Conservation (phyloP, 53 echinoderm and acorn worm species). For the Luidia sarsii region DNA sequence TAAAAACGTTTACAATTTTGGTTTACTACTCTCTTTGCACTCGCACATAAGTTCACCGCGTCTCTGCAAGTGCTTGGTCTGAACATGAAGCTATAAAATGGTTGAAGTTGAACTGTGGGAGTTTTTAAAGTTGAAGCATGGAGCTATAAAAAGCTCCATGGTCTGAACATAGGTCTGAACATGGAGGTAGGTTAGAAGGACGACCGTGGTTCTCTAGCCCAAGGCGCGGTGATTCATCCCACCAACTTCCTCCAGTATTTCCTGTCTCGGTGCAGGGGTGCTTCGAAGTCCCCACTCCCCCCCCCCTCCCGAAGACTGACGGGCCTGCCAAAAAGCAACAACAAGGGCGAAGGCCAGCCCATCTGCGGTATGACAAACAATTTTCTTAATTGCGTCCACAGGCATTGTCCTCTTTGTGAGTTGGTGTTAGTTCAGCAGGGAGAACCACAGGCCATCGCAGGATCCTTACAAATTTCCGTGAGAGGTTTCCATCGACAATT, state of each 20-base stretch:
- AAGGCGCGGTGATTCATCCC: conserved; percentile 11
- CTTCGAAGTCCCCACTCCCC: neutral
- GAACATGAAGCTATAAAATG: too few species aligned
- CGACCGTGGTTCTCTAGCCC: neutral
- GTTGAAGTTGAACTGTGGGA: neutral
- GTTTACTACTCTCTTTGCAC: too few species aligned
- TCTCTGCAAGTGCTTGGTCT: too few species aligned
- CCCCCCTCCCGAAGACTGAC: neutral
- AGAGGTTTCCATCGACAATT: too few species aligned
- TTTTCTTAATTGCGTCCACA: too few species aligned
- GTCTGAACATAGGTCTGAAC: neutral
- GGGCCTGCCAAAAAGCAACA: neutral
- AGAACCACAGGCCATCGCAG: neutral
- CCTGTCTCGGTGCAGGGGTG: conserved; percentile 31
- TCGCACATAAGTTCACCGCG: too few species aligned
- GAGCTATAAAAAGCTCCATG: neutral
- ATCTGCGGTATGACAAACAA: too few species aligned
- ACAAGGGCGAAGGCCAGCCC: neutral
- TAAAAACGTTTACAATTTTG: too few species aligned
- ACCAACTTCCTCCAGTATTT: conserved; percentile 5
- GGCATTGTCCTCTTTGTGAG: neutral
- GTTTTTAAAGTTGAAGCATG: neutral
- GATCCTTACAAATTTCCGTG: too few species aligned
- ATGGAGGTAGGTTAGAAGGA: neutral
- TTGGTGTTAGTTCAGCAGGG: neutral